These are phyloP conservation scores for Reticulitermes lucifugus DNA, from an alignment of 2,888 invertebrate genomes.

Conservation along the genomic window DNA sequence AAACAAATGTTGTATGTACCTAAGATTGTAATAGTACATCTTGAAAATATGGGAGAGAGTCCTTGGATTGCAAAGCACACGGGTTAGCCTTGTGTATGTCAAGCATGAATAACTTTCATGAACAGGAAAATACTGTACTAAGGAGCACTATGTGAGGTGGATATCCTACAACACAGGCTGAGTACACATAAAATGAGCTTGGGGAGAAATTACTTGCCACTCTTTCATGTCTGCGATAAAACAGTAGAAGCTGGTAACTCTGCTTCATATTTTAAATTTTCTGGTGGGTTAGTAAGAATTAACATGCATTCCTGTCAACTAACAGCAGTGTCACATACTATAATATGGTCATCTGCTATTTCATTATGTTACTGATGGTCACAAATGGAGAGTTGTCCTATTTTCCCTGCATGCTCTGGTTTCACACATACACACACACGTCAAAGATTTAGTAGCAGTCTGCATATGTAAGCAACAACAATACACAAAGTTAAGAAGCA, in stretches of 20 bases:
- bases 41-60: too few relatives aligned
- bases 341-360: slow-evolving; percentile 17
- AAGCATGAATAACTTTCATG: too few relatives aligned
- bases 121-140: too few relatives aligned
- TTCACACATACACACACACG: slow-evolving; percentile 5
- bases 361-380: slow-evolving; percentile 51
- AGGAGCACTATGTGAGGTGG: too few relatives aligned
- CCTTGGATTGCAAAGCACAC: too few relatives aligned
- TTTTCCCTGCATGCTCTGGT: slow-evolving; percentile 41
- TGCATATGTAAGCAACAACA: neutral
- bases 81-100: too few relatives aligned
- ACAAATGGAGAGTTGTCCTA: slow-evolving; percentile 51
- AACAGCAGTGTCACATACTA: neutral
- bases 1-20: neutral
- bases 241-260: neutral
- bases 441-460: neutral
- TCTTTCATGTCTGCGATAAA: neutral
- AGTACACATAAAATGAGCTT: too few relatives aligned
- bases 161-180: too few relatives aligned
- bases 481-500: neutral
- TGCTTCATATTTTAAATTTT: neutral
- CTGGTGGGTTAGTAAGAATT: slow-evolving; percentile 16
- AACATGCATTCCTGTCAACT: slow-evolving; percentile 11
- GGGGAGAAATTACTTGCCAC: neutral
- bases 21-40: too few relatives aligned